Base-by-base conservation (phyloP, 2,113 vertebrate species). In the Neomonachus schauinslandi region DNA sequence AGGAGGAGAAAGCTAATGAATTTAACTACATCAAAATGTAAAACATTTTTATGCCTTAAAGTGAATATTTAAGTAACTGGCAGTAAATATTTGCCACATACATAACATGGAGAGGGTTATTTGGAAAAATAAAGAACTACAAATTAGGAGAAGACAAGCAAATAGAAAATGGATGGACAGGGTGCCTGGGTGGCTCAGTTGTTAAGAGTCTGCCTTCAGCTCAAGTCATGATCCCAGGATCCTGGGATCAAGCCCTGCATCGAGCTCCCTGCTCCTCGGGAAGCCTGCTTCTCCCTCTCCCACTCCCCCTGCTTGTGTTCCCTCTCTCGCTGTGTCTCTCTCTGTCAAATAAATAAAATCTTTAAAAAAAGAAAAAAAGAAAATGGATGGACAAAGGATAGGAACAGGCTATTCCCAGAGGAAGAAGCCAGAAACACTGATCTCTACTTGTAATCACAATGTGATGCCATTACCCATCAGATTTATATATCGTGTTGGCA, bases 61-160 rank as follows among this genome's bases (percentile, higher is more conserved):
- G 53, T 97, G 79, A 86, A 94, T 42, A 22, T 94, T 18, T 57
- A 84, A 49, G 67, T 88, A 87, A 69, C 13, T 59, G 18, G 33
- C 2, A 92, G 13, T 42, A 81, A 42, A 4, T 72, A 53, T 89
- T 95, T 91, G 14, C 21, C 90, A 42, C 53, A 19, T 55, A n/a
- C 1, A 28, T 65, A 94, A 80, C 19, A 69, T 57, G 15, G 12
- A 82, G 42, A 91, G 36, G 26, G 39, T 89, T 93, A 6, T 89
- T 95, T 93, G 71, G 71, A 77, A 94, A 96, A 96, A 59, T 72
- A 77, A 95, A 79, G 19, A 88, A 71, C 57, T 51, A 59, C 18
- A 80, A 46, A 49, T 89, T 15, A 24, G 21, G 42, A 31, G 59
- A 36, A 39, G 57, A 46, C 11, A 69, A n/a, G 14, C 10, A 79